Percentiles rank a stretch among this genome's conserved stretches.
Conservation (phyloP, 2,113 vertebrate genomes). For the Tor tambroides region DNA sequence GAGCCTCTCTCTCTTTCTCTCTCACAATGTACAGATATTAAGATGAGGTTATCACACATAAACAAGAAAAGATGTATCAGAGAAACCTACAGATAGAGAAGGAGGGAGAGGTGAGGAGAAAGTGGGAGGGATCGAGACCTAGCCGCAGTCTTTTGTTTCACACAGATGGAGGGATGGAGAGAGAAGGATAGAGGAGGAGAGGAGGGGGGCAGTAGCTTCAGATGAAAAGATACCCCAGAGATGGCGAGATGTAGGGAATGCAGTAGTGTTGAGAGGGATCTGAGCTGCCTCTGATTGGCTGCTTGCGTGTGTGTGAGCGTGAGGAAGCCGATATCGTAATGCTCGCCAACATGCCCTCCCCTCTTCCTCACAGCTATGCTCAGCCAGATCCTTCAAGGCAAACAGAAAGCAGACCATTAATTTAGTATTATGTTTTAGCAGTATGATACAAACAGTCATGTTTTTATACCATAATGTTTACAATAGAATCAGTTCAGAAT, state of each 20-base stretch:
- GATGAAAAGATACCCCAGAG: slow-evolving; percentile 54
- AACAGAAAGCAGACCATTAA: slow-evolving; percentile 20
- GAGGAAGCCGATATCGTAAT: slow-evolving; percentile 24
- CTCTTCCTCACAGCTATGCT: neutral
- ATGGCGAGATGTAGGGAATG: slow-evolving; percentile 49
- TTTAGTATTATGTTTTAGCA: slow-evolving; percentile 17
- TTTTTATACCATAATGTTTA: slow-evolving; percentile 42
- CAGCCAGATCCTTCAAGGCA: neutral
- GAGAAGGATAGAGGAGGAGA: neutral
- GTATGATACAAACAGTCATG: neutral
- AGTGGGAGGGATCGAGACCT: slow-evolving; percentile 8
- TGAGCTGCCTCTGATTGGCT: slow-evolving; percentile 42
- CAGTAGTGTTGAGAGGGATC: slow-evolving; percentile 41
- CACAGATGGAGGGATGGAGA: slow-evolving; percentile 51
- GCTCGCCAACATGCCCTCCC: slow-evolving; percentile 20
- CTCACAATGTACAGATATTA: neutral
- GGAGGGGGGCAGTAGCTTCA: slow-evolving; percentile 15
- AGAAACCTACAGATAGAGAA: slow-evolving; percentile 12
- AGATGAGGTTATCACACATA: slow-evolving; percentile 11
- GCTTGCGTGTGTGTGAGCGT: neutral
- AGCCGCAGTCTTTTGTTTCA: slow-evolving; percentile 59
- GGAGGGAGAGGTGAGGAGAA: slow-evolving; percentile 27
- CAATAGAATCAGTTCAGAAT: slow-evolving; percentile 25
- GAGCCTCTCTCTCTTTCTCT: neutral
- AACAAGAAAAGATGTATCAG: neutral